Conservation (phyloP, 2,888 invertebrate genomes). For the Lasioglossum marginatum region DNA sequence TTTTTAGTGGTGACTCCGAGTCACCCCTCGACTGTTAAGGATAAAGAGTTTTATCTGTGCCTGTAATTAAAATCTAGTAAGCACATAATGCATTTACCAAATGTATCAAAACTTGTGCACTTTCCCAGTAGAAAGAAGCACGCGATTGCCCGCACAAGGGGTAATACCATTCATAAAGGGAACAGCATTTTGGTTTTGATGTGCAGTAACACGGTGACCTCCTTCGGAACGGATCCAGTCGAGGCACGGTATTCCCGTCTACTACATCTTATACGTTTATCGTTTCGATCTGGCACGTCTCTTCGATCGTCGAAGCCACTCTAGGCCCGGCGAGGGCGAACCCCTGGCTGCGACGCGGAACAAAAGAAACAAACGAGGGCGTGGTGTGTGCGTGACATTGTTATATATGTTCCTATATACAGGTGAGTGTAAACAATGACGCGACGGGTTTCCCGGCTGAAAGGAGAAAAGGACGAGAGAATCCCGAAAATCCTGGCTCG, state of each 20-base stretch:
- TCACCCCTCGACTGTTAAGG: no score
- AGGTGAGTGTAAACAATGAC: slow-evolving; percentile 79
- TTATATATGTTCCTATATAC: slow-evolving; percentile 76
- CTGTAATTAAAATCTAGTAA: no score
- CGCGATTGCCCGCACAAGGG: neutral
- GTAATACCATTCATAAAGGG: neutral
- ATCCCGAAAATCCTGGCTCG: slow-evolving; percentile 66
- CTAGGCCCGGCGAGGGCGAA: slow-evolving; percentile 44
- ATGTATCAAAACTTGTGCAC: no score
- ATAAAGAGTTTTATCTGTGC: no score
- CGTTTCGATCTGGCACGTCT: slow-evolving; percentile 64
- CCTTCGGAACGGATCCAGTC: slow-evolving; percentile 15
- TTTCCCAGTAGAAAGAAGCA: no score
- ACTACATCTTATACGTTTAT: slow-evolving; percentile 56
- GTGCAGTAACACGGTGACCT: slow-evolving; percentile 19
- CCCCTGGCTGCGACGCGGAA: slow-evolving; percentile 81
- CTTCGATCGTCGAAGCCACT: slow-evolving; percentile 56
- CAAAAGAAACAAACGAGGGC: slow-evolving; percentile 84
- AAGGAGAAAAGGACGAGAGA: slow-evolving; percentile 54
- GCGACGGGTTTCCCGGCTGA: slow-evolving; percentile 35
- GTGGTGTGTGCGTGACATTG: slow-evolving; percentile 82
- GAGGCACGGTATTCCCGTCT: neutral
- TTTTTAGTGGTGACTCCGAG: no score
- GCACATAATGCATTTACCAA: no score
- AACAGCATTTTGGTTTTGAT: neutral